Base-by-base conservation (phyloP, 2,797 vertebrate genomes). In the Myiotriccus ornatus region DNA sequence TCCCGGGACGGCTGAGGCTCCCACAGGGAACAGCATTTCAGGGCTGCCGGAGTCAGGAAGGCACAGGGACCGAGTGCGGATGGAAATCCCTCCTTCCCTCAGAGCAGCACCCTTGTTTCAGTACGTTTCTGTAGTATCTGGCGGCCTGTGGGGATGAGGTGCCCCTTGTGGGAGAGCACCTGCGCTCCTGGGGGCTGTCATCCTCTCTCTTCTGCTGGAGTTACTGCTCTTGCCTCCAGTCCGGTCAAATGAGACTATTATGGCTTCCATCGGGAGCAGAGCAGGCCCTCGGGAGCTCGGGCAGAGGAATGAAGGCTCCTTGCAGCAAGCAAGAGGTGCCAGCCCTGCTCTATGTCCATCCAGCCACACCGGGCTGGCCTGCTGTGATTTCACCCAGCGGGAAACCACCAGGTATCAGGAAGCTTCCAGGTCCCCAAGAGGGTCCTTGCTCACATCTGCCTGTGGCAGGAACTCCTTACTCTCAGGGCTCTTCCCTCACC, bases 361-460 rank as follows among this genome's bases (percentile, higher is more conserved):
- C 25, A 52, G 44, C 39, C 34, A 7, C 19, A 7, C 24, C 2
- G 1, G 59, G 55, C 39, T 34, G 37, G 18, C 25, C 62, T 49
- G 25, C 64, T 47, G 25, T 39, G 57, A 6, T 53, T 67, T 41
- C 10, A 39, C 49, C 16, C 50, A 3, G n/a, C 25, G 34, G 18
- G 50, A 35, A 56, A 3, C 9, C 57, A 7, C 12, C 7, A 30
- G 49, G 7, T 20, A 23, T 19, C 35, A 28, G 23, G 28, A 30
- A 32, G 12, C 20, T 19, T 34, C 1, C 1, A 9, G 32, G 7
- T 53, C 14, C 11, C 30, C 7, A 23, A 0, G n/a, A 52, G 20
- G 28, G 6, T 46, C 28, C 57, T 43, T 82, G 62, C 28, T 62
- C 50, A 46, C 24, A 32, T 64, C 56, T 73, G 6, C 41, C 39